Base-by-base conservation (phyloP, 2,113 vertebrate genomes). In the Dascyllus trimaculatus region DNA sequence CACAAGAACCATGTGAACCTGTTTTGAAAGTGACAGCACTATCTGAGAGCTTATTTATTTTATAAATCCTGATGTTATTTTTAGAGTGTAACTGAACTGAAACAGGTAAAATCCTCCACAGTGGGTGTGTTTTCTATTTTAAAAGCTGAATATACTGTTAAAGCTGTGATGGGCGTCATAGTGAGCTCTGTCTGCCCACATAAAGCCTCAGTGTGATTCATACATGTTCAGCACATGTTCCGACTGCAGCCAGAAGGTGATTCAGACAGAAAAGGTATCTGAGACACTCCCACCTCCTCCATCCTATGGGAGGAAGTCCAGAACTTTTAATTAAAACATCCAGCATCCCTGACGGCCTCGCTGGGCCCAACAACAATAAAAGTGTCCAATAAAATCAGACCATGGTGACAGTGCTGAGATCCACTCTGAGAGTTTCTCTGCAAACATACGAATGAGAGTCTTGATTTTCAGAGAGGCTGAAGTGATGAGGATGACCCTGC, bases 381-480 rank as follows among this genome's bases (percentile, higher is more conserved):
- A 38, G 64, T 69, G 75, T 81, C 80, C 65, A 87, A 74, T 89
- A 85, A 88, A 77, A 74, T 76, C 40, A 52, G 79, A 11, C 9
- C 7, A 5, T 0, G 1, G 6, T 3, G 15, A 32, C 4, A 14
- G 38, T 1, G 3, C 0, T 18, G 35, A 29, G 58, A 61, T 82
- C 67, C 15, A 60, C 54, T 54, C 45, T 18, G 35, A 69, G 64
- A 64, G 53, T 66, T 70, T 38, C 72, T 80, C 51, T 32, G 46
- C 73, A 81, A 80, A 82, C 48, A 84, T 73, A 59, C 6, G 13
- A 71, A 25, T 17, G 72, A 78, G 67, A 60, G 78, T 54, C 18
- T 65, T 56, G 46, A 51, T 67, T 80, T 57, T 54, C 35, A 21
- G 51, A 64, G 29, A 56, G n/a, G 18, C 40, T 15, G 40, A 54